Base-by-base conservation (phyloP, 2,888 invertebrate genomes). In the Drosophila hawaiiensis region DNA sequence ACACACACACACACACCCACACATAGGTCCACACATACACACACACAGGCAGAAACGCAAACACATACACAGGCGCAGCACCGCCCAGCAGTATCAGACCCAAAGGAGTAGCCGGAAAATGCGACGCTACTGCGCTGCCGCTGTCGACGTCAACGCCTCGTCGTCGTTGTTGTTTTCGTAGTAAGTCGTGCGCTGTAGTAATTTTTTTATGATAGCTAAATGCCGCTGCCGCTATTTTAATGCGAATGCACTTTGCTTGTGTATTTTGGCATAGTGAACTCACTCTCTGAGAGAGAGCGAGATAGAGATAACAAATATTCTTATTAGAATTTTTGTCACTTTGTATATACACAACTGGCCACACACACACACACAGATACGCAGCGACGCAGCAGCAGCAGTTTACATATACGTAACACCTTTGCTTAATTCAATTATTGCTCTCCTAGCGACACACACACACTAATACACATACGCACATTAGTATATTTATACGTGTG, bases 401-500 rank as follows among this genome's bases (percentile, higher is more conserved):
- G 65, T 35, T 60, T 78, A 83, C 77, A 86, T 75, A 71, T 87
- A 82, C 80, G 76, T 84, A 82, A 77, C 89, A 84, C 79, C 87
- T 89, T 89, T 78, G 76, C 84, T 87, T 84, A 85, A 85, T 89
- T 84, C 78, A 84, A 85, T 89, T 89, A 89, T 89, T 83, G 74
- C 89, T 89, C 84, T 89, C 76, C 68, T 75, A 66, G 60, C 83
- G 72, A 75, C 83, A 73, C 67, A 69, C 64, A 73, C 53, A 52
- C 50, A 55, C 53, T 55, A 62, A 73, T 50, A 49, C 50, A 55
- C 49, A 67, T 29, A 62, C 49, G 69, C 39, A 73, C 50, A 65
- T 62, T 54, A 54, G 54, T 66, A 52, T 55, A 60, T 67, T 61
- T 68, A 54, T 71, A 37, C 60, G 66, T 59, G 65, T 60, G 59